Conservation (phyloP, 2,113 vertebrate genomes). For the Coturnix japonica region DNA sequence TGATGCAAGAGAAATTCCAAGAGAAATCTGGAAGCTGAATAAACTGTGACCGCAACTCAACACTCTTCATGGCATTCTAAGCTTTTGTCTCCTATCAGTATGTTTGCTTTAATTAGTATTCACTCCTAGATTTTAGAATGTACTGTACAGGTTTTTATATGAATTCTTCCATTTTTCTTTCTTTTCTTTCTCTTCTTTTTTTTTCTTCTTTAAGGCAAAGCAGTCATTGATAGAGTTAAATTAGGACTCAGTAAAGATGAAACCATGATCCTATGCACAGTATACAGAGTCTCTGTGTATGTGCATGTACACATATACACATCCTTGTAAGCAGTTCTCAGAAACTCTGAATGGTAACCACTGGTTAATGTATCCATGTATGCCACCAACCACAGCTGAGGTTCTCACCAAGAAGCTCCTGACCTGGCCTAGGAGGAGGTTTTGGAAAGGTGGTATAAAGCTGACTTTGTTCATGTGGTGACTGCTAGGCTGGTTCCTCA, state of each 20-base stretch:
- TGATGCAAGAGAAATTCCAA: neutral
- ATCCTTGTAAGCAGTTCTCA: neutral
- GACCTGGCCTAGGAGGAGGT: neutral
- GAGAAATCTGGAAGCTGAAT: neutral
- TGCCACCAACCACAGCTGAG: neutral
- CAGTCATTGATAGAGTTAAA: neutral
- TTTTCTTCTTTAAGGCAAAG: neutral
- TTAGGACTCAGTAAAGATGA: neutral
- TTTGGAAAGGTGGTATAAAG: slow-evolving; percentile 36
- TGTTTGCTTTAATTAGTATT: neutral
- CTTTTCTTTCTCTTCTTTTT: too few species aligned
- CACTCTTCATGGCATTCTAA: neutral
- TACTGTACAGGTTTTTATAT: neutral
- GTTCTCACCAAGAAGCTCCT: slow-evolving; percentile 31
- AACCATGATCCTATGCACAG: neutral
- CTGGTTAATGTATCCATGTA: neutral
- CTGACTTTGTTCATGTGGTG: slow-evolving; percentile 39
- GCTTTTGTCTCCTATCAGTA: neutral
- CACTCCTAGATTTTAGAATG: neutral
- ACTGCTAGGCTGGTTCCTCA: slow-evolving; percentile 7
- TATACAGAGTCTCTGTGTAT: slow-evolving; percentile 20
- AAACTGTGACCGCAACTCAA: neutral
- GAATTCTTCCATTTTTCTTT: neutral
- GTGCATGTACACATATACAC: neutral
- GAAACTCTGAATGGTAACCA: slow-evolving; percentile 20